phyloP scores from a whole-genome alignment of 2,113 vertebrate species.

The Larimichthys polyactis region DNA sequence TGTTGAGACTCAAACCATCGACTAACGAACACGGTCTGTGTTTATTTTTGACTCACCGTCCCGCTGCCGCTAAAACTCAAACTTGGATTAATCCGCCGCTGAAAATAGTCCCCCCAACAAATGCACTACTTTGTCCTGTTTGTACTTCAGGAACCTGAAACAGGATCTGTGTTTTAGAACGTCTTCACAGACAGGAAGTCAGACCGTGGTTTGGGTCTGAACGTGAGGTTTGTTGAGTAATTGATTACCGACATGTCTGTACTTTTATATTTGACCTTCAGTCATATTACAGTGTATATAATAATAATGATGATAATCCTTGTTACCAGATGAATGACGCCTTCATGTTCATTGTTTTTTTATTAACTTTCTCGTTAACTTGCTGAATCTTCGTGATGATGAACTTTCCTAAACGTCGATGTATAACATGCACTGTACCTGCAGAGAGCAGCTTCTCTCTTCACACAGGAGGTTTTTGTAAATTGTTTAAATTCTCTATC shows the following conservation, averaged over 20 bases:
- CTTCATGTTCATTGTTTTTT: conserved; percentile 21
- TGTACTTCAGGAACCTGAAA: too few species aligned
- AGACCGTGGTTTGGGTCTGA: neutral
- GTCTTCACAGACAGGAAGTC: too few species aligned
- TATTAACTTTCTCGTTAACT: conserved; percentile 24
- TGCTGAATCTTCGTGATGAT: neutral
- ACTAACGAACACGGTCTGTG: too few species aligned
- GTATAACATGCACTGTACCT: conserved; percentile 76
- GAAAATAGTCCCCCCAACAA: neutral
- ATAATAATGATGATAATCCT: conserved; percentile 15
- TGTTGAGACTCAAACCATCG: neutral
- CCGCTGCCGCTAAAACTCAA: neutral
- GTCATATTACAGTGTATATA: conserved; percentile 22
- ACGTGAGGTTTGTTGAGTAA: neutral
- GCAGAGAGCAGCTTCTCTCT: conserved; percentile 31
- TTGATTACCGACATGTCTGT: conserved; percentile 12
- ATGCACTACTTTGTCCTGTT: neutral
- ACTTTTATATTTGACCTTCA: neutral
- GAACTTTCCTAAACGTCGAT: conserved; percentile 20
- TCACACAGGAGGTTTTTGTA: conserved; percentile 31
- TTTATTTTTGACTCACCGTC: neutral
- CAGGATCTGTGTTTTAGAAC: too few species aligned
- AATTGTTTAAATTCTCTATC: conserved; percentile 47
- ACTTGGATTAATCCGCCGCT: neutral
- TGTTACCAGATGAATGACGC: conserved; percentile 13